These are phyloP conservation scores for Anastrepha ludens DNA, from an alignment of 1,140 invertebrate species.

Conservation along the genomic window DNA sequence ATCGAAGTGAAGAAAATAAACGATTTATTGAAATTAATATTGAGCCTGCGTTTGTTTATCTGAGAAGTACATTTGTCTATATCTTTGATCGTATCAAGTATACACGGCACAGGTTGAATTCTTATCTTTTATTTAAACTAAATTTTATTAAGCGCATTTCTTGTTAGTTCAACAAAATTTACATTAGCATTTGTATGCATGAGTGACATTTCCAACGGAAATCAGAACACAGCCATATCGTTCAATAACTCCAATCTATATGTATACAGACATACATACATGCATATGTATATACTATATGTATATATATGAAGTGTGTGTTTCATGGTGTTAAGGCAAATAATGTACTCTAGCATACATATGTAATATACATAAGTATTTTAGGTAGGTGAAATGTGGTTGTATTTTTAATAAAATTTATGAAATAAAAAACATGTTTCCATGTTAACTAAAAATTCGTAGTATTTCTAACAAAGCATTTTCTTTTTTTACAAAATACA, in stretches of 20 bases:
- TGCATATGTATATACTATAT: not conserved
- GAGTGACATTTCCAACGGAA: not conserved
- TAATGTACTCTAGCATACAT: no score
- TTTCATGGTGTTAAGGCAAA: no score
- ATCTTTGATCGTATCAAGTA: slow-evolving; percentile 12
- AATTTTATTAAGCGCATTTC: slow-evolving; percentile 18
- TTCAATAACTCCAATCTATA: not conserved
- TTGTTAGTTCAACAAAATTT: slow-evolving; percentile 41
- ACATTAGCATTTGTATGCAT: slow-evolving; percentile 37
- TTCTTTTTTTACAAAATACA: no score
- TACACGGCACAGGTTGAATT: slow-evolving; percentile 35
- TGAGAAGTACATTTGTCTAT: slow-evolving; percentile 6
- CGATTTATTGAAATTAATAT: slow-evolving; percentile 44
- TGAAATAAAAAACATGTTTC: no score
- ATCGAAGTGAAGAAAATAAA: slow-evolving; percentile 14
- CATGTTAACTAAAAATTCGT: no score
- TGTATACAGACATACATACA: not conserved
- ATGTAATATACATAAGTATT: no score
- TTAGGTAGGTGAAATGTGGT: no score
- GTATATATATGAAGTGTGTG: not conserved
- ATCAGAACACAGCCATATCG: slow-evolving; percentile 16
- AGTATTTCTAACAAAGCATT: no score
- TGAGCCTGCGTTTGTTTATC: slow-evolving; percentile 21
- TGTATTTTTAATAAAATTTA: no score
- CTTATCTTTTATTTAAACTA: slow-evolving; percentile 52